These are phyloP conservation scores for Bubo bubo DNA, from an alignment of 2,113 vertebrate species.

Conservation along the genomic window DNA sequence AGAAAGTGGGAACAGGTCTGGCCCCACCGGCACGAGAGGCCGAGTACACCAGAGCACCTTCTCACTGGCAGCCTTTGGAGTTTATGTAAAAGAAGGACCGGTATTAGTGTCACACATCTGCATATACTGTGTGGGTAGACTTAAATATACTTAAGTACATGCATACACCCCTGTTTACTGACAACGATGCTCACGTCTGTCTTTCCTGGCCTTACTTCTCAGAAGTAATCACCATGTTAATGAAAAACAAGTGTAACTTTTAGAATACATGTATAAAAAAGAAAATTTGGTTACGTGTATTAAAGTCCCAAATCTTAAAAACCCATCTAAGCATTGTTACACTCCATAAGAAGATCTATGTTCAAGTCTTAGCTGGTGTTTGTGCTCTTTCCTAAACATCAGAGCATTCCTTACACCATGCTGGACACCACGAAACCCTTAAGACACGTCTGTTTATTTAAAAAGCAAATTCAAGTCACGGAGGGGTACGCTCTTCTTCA, in stretches of 20 bases:
- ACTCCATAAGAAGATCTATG: not conserved
- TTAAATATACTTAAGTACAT: not conserved
- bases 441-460: conserved; percentile 42
- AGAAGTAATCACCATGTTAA: not conserved
- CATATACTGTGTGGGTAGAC: fast-evolving
- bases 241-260: not conserved
- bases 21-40: fast-evolving
- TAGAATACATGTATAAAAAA: not conserved
- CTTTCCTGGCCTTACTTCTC: not conserved
- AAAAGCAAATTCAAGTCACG: conserved; percentile 57
- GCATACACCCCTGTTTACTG: not conserved
- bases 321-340: not conserved
- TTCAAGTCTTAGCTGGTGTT: not conserved
- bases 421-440: conserved; percentile 47
- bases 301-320: not conserved
- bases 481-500: not conserved
- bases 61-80: not conserved
- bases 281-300: not conserved
- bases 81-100: not conserved
- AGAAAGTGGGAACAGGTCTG: not conserved
- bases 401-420: conserved; percentile 61
- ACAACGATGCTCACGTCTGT: not conserved
- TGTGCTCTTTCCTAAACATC: conserved; percentile 23
- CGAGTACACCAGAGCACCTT: not conserved
- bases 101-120: not conserved